A percentile compares a stretch with the other conserved stretches of the same genome.
phyloP scores from a whole-genome alignment of 2,113 vertebrate species.

The Lutjanus erythropterus region DNA sequence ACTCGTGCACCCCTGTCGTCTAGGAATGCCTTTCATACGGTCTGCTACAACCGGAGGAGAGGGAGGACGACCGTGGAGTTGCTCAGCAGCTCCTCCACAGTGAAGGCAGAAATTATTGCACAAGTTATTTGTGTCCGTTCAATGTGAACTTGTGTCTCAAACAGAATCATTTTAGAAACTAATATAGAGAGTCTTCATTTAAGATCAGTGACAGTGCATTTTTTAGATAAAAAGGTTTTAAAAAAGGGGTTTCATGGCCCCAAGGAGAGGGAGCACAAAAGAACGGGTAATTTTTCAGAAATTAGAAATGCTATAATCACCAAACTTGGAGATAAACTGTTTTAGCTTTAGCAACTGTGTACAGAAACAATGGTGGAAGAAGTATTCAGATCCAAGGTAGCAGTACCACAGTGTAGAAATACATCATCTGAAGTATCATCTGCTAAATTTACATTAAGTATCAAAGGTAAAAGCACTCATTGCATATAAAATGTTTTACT shows the following conservation, averaged over 20 bases:
- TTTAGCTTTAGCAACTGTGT: neutral
- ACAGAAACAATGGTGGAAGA: neutral
- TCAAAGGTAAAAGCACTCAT: neutral
- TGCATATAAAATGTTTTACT: neutral
- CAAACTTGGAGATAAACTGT: neutral
- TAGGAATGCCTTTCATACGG: constrained; percentile 70
- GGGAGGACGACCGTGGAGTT: constrained; percentile 11
- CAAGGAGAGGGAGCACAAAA: neutral
- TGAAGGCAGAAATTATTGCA: neutral
- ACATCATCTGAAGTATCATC: neutral
- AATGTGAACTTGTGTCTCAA: neutral
- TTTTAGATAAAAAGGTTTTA: neutral
- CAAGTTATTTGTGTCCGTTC: neutral
- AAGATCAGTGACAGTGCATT: neutral
- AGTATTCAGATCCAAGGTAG: neutral
- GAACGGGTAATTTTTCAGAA: neutral
- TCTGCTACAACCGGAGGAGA: constrained; percentile 40
- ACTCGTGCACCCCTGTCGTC: constrained; percentile 67
- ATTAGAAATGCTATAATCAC: neutral
- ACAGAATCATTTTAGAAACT: neutral
- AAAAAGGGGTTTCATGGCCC: neutral
- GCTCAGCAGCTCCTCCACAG: constrained; percentile 23
- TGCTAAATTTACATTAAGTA: no score
- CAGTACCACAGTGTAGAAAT: neutral
- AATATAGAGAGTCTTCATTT: neutral